phyloP scores from a whole-genome alignment of 2,113 vertebrate genomes.

The Smithornis capensis region DNA sequence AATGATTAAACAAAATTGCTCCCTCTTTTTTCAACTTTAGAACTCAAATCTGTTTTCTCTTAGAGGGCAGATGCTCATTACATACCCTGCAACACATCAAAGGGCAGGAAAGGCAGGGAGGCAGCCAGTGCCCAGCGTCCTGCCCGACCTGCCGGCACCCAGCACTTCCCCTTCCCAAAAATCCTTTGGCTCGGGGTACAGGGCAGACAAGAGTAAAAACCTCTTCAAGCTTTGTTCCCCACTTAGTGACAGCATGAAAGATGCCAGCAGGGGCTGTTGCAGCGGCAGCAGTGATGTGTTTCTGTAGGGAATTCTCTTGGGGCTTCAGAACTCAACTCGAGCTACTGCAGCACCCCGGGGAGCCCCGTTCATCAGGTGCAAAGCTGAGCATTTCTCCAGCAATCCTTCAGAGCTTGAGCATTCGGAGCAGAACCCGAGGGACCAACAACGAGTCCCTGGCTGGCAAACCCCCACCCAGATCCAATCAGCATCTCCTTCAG shows the following conservation, averaged over 20 bases:
- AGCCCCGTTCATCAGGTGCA: background rate
- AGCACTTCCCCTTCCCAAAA: background rate
- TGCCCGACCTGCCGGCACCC: background rate
- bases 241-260: background rate
- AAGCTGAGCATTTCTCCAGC: background rate
- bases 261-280: background rate
- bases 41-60: constrained; percentile 57
- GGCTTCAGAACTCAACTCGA: background rate
- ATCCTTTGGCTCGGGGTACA: background rate
- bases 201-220: background rate
- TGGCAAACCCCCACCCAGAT: background rate
- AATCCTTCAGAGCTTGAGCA: background rate
- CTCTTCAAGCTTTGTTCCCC: background rate
- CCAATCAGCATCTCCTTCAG: background rate
- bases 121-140: background rate
- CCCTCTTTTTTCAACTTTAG: constrained; percentile 20
- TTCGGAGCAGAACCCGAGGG: background rate
- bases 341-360: background rate
- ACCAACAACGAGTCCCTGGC: background rate
- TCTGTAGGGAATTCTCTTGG: background rate
- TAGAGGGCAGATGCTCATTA: constrained; percentile 54
- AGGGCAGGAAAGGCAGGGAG: constrained; percentile 12
- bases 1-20: constrained; percentile 64
- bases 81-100: constrained; percentile 23
- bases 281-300: background rate